Evolutionary conservation across 2,113 vertebrate genomes (phyloP).

Genomic region (Petromus typicus): DNA sequence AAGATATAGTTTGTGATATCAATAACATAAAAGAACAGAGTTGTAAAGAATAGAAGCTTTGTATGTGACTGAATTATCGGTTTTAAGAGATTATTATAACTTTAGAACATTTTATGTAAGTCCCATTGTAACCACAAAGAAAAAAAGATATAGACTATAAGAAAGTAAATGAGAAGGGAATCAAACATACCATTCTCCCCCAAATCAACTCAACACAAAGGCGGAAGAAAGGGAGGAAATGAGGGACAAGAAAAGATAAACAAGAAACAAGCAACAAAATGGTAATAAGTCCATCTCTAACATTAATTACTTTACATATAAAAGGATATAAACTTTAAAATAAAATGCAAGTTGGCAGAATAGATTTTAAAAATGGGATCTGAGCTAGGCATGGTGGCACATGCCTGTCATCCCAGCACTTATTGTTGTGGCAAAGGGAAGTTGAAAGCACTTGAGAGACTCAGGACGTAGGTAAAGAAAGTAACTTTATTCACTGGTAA

Average conservation of each 20-base stretch:
- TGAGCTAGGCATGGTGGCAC: no score
- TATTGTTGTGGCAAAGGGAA: no score
- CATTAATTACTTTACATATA: background rate
- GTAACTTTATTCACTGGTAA: no score
- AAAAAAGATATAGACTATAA: background rate
- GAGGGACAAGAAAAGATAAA: background rate
- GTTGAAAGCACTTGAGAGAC: no score
- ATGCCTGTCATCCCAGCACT: no score
- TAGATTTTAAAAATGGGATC: background rate
- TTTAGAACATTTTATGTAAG: background rate
- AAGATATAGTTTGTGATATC: slow-evolving; percentile 13
- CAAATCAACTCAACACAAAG: background rate
- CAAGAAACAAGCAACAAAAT: background rate
- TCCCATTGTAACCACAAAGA: background rate
- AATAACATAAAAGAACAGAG: background rate
- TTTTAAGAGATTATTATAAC: background rate
- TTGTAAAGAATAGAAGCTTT: background rate
- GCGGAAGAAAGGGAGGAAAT: background rate
- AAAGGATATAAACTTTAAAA: background rate
- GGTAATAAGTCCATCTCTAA: background rate
- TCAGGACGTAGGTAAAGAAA: no score
- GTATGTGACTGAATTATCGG: background rate
- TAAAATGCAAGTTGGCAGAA: slow-evolving; percentile 1
- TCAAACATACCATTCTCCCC: background rate
- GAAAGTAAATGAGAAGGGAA: background rate